phyloP scores from a whole-genome alignment of 2,888 invertebrate species.

The Heliothis peltigera region DNA sequence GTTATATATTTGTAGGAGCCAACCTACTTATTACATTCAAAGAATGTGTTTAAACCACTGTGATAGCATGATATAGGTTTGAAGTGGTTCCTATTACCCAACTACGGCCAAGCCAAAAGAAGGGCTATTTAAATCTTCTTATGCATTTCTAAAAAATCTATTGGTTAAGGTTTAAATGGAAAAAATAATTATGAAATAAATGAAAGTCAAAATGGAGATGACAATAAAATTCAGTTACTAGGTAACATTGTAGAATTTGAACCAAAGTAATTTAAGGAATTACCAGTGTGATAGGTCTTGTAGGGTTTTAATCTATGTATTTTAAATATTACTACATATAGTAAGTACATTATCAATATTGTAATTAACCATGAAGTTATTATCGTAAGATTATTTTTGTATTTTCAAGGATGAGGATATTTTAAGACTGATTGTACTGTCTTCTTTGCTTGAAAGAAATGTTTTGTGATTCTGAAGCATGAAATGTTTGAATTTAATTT shows the following conservation, averaged over 20 bases:
- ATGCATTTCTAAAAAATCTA: conserved; percentile 29
- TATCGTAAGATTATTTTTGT: neutral
- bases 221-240: conserved; percentile 17
- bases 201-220: conserved; percentile 9
- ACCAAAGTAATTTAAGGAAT: conserved; percentile 52
- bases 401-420: conserved; percentile 53
- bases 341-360: conserved; percentile 2
- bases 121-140: conserved; percentile 9
- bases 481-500: conserved; percentile 2
- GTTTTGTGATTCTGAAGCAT: neutral
- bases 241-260: conserved; percentile 25
- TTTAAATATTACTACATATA: conserved; percentile 16
- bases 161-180: conserved; percentile 25
- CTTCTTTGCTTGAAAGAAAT: conserved; percentile 33
- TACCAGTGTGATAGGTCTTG: conserved; percentile 60
- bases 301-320: conserved; percentile 14
- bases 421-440: conserved; percentile 64
- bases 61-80: conserved; percentile 52
- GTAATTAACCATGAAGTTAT: conserved; percentile 3
- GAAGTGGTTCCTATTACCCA: conserved; percentile 53
- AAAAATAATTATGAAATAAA: neutral
- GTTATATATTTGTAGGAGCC: conserved; percentile 4
- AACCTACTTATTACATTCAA: conserved; percentile 15
- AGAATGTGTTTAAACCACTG: conserved; percentile 49
- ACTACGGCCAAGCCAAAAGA: conserved; percentile 20